These are phyloP conservation scores for Ailurus styani DNA, from an alignment of 2,113 vertebrate species.

Conservation along the genomic window DNA sequence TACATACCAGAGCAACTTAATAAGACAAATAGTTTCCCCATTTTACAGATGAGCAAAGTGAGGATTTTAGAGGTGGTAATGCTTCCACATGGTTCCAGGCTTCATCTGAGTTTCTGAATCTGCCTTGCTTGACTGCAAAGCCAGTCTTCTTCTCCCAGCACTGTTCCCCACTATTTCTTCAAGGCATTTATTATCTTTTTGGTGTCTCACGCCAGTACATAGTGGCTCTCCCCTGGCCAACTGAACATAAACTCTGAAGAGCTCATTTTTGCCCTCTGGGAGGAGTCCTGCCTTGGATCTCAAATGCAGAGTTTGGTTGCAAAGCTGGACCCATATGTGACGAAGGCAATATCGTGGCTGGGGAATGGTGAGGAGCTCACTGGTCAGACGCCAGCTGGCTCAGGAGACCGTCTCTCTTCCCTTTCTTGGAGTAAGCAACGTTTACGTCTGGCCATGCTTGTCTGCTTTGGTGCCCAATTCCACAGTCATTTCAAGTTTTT, in stretches of 20 bases:
- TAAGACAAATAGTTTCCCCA: not conserved
- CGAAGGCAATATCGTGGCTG: not conserved
- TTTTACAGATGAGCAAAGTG: not conserved
- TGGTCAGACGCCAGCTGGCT: slow-evolving; percentile 54
- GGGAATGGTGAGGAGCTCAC: not conserved
- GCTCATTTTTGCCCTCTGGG: not conserved
- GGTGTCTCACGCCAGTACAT: not conserved
- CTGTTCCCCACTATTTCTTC: not conserved
- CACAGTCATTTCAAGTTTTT: slow-evolving; percentile 54
- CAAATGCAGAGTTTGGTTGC: not conserved
- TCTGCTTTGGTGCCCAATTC: slow-evolving; percentile 51
- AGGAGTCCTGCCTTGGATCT: not conserved
- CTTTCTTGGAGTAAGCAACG: slow-evolving; percentile 35
- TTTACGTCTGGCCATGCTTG: slow-evolving; percentile 43
- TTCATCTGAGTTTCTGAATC: not conserved
- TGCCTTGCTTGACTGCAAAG: too few species aligned
- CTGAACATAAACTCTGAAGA: not conserved
- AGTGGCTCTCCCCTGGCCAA: not conserved
- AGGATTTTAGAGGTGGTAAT: not conserved
- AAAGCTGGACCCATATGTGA: not conserved
- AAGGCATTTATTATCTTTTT: not conserved
- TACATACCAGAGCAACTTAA: not conserved
- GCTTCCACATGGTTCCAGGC: not conserved
- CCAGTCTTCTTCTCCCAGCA: not conserved
- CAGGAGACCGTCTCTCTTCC: not conserved